Evolutionary conservation across 1,140 invertebrate genomes (phyloP).

Genomic region (Aporrectodea caliginosa): DNA sequence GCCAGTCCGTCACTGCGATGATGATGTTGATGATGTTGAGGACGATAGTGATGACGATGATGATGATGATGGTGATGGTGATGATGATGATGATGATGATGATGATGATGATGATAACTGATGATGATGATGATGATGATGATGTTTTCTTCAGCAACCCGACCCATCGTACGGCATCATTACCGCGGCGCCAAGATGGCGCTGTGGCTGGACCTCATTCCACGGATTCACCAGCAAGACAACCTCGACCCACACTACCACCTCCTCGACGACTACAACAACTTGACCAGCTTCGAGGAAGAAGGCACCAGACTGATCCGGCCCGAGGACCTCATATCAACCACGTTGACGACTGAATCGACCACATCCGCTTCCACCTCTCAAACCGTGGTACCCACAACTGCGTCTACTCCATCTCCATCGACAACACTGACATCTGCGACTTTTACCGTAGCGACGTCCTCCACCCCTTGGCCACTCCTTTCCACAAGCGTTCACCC

Average conservation of each 20-base stretch:
- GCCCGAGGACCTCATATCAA: neutral
- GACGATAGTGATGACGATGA: neutral
- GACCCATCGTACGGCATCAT: conserved; percentile 71
- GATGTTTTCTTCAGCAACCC: conserved; percentile 24
- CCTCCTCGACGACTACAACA: conserved; percentile 66
- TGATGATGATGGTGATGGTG: neutral
- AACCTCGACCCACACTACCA: conserved; percentile 70
- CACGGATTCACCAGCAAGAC: conserved; percentile 82
- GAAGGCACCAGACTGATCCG: conserved; percentile 40
- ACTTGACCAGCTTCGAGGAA: conserved; percentile 43
- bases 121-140: conserved; percentile 3
- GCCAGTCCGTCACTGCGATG: neutral
- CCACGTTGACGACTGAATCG: neutral
- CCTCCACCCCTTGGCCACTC: too few species aligned
- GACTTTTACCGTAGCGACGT: neutral
- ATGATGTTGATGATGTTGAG: neutral
- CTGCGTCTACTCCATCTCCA: neutral
- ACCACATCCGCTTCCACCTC: neutral
- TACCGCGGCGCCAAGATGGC: conserved; percentile 89
- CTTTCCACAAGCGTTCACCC: too few species aligned
- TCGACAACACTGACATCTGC: neutral
- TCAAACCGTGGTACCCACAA: neutral
- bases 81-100: conserved; percentile 3
- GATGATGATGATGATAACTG: neutral
- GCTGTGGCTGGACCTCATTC: conserved; percentile 91